phyloP scores from a whole-genome alignment of 2,113 vertebrate species.

The Scomber scombrus region DNA sequence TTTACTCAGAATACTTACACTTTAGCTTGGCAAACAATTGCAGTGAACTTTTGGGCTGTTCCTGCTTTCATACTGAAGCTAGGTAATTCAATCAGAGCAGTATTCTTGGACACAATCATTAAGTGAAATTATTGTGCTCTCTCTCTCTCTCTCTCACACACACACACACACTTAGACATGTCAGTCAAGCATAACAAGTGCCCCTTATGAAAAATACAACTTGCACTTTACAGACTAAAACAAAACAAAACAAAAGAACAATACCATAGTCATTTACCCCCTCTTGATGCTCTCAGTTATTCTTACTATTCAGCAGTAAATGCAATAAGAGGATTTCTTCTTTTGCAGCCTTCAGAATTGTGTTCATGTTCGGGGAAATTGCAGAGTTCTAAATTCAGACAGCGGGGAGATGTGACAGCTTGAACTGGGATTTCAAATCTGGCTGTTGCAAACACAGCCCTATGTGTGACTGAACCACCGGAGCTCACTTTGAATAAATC shows the following conservation, averaged over 20 bases:
- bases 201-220: not conserved
- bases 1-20: not conserved
- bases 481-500: conserved; percentile 36
- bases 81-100: conserved; percentile 16
- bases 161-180: not conserved
- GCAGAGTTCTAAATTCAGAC: conserved; percentile 32
- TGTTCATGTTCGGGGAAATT: conserved; percentile 25
- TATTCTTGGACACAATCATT: conserved; percentile 2
- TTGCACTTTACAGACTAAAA: too few species aligned
- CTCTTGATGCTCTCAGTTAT: not conserved
- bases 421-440: conserved; percentile 39
- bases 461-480: conserved; percentile 6
- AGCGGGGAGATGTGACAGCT: conserved; percentile 37
- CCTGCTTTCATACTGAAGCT: not conserved
- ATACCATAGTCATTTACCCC: not conserved
- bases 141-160: not conserved
- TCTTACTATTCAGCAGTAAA: conserved; percentile 9
- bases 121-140: not conserved
- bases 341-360: conserved; percentile 19
- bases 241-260: too few species aligned
- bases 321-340: conserved; percentile 11
- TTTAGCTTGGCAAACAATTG: conserved; percentile 30
- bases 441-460: conserved; percentile 15
- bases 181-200: not conserved
- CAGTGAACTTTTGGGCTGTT: conserved; percentile 16